Evolutionary conservation across 1,140 invertebrate species (phyloP).

Genomic region (Eumaeus atala): DNA sequence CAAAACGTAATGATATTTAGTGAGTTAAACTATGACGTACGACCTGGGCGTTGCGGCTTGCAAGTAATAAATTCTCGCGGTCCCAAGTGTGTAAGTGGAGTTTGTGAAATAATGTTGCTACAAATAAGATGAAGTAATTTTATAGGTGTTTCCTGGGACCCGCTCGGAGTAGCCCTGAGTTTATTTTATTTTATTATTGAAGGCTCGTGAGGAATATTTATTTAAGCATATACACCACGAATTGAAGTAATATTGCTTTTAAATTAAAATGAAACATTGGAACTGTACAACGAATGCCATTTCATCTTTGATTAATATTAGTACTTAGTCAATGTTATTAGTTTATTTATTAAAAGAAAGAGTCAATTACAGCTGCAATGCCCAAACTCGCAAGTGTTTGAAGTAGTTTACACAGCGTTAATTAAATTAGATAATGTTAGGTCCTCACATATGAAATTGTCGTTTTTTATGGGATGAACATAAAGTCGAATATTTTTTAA

Average conservation of each 20-base stretch:
- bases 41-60: conserved; percentile 31
- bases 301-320: too few species aligned
- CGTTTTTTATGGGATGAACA: too few species aligned
- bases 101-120: conserved; percentile 45
- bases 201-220: conserved; percentile 5
- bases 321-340: too few species aligned
- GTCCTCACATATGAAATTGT: too few species aligned
- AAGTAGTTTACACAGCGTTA: too few species aligned
- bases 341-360: too few species aligned
- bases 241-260: neutral
- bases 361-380: too few species aligned
- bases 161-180: conserved; percentile 34
- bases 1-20: neutral
- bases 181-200: conserved; percentile 12
- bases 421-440: too few species aligned
- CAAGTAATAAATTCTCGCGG: conserved; percentile 47
- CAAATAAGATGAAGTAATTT: conserved; percentile 54
- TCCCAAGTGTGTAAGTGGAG: conserved; percentile 43
- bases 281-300: too few species aligned
- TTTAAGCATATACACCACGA: neutral
- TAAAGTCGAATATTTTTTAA: too few species aligned
- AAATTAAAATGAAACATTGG: too few species aligned
- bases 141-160: conserved; percentile 48
- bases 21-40: conserved; percentile 38
- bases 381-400: too few species aligned